A percentile compares a stretch with the other conserved stretches of the same genome.
These are phyloP conservation scores for Chionomys nivalis DNA, from an alignment of 2,113 vertebrate genomes.

Conservation along the genomic window DNA sequence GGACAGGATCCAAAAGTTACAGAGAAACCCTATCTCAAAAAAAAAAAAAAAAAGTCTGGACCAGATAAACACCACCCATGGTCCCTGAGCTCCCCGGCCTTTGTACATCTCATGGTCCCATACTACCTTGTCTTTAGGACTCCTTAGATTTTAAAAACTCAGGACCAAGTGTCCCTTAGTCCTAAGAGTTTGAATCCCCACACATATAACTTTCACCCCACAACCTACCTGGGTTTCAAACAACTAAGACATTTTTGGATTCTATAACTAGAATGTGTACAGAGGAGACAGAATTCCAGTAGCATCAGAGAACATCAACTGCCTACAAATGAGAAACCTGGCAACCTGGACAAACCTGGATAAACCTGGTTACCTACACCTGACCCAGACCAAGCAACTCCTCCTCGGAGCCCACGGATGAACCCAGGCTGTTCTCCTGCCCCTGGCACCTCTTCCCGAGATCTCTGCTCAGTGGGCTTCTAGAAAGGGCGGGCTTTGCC, in stretches of 20 bases:
- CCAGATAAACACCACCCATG: not conserved
- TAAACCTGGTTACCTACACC: no score
- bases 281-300: not conserved
- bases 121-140: not conserved
- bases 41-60: no score
- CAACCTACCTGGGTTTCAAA: not conserved
- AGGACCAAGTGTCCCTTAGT: not conserved
- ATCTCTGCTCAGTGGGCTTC: not conserved
- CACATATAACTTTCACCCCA: not conserved
- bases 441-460: not conserved
- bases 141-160: not conserved
- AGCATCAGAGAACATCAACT: not conserved
- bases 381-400: not conserved
- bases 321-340: not conserved
- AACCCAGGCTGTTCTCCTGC: not conserved
- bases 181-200: not conserved
- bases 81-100: not conserved
- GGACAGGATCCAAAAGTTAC: no score
- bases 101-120: not conserved
- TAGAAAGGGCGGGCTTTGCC: not conserved
- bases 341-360: not conserved
- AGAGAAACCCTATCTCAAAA: no score
- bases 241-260: not conserved
- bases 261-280: not conserved
- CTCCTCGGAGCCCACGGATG: accelerated